Percentiles rank a stretch among this genome's conserved stretches.
These are phyloP conservation scores for Branchellion lobata DNA, from an alignment of 2,888 invertebrate genomes.

Conservation along the genomic window DNA sequence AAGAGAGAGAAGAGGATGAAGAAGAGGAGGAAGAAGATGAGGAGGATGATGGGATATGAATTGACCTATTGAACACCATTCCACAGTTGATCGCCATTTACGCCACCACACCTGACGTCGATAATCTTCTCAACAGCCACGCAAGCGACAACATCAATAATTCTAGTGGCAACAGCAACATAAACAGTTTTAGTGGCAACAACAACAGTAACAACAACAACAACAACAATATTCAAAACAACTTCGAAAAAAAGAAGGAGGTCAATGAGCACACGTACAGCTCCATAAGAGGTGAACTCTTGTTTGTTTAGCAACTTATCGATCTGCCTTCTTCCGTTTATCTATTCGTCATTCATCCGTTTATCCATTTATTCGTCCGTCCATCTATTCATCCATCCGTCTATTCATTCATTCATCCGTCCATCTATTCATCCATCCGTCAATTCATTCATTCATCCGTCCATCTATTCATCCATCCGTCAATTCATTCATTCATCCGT, in stretches of 20 bases:
- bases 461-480: neutral
- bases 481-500: neutral
- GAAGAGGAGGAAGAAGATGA: neutral
- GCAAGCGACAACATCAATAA: too few species aligned
- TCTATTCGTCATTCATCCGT: neutral
- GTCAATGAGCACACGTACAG: too few species aligned
- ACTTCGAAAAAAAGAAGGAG: too few species aligned
- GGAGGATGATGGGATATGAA: neutral
- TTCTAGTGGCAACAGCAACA: too few species aligned
- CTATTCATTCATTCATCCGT: neutral
- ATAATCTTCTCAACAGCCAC: neutral
- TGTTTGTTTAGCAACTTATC: neutral
- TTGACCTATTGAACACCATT: too few species aligned
- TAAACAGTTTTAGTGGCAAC: too few species aligned
- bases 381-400: neutral
- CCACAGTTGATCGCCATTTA: constrained; percentile 3
- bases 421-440: neutral
- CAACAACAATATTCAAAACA: too few species aligned
- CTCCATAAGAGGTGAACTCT: too few species aligned
- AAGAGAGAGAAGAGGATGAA: neutral
- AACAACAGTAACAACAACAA: too few species aligned
- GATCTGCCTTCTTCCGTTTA: too few species aligned
- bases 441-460: neutral
- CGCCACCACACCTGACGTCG: neutral
- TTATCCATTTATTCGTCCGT: neutral